Conservation (phyloP, 2,888 invertebrate genomes). For the Nipponacmea schrenckii region DNA sequence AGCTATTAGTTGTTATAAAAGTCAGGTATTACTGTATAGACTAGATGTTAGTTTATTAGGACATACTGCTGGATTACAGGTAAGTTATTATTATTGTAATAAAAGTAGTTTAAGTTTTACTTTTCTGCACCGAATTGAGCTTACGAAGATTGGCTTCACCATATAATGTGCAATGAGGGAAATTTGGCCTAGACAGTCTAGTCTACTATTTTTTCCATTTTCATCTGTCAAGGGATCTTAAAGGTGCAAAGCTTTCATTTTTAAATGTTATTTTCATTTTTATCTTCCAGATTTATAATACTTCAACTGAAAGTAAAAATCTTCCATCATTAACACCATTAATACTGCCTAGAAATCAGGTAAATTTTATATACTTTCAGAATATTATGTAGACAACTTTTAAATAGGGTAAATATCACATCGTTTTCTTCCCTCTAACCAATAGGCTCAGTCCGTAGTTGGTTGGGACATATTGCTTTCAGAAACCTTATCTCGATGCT, state of each 20-base stretch:
- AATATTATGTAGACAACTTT: background rate
- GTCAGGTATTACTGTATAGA: constrained; percentile 56
- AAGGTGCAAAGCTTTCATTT: too few relatives aligned
- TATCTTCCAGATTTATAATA: constrained; percentile 10
- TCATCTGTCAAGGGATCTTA: too few relatives aligned
- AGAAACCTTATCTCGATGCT: too few relatives aligned
- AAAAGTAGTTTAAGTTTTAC: too few relatives aligned
- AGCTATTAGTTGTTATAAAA: constrained; percentile 58
- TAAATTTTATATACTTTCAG: constrained; percentile 18
- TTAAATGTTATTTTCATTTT: background rate
- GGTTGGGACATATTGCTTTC: background rate
- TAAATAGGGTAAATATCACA: too few relatives aligned
- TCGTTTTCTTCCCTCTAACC: too few relatives aligned
- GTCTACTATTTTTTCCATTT: too few relatives aligned
- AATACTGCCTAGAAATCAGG: constrained; percentile 62
- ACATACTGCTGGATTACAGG: constrained; percentile 24
- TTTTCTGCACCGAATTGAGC: too few relatives aligned
- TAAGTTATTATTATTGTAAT: background rate
- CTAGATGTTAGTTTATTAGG: constrained; percentile 62
- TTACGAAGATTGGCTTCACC: too few relatives aligned
- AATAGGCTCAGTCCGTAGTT: background rate
- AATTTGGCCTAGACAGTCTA: too few relatives aligned
- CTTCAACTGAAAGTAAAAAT: constrained; percentile 31
- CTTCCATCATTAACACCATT: constrained; percentile 60
- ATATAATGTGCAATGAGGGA: too few relatives aligned